Conservation (phyloP, 2,888 invertebrate genomes). For the Erebia palarica region DNA sequence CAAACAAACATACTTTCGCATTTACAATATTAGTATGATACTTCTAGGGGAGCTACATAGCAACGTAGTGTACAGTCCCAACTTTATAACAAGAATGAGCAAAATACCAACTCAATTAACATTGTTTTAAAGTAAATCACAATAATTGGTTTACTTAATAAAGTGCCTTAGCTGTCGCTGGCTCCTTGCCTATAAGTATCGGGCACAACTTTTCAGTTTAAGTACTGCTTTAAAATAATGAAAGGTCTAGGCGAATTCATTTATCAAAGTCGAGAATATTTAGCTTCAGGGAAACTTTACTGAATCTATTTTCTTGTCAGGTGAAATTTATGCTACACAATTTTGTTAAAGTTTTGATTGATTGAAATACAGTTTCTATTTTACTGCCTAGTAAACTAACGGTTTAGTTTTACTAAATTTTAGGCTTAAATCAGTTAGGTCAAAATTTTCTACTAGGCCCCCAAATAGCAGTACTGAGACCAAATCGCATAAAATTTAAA, state of each 20-base stretch:
- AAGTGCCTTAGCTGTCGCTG: slow-evolving; percentile 9
- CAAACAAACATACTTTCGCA: too few species aligned
- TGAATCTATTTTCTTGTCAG: slow-evolving; percentile 27
- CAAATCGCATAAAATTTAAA: too few species aligned
- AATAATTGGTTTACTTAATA: slow-evolving; percentile 13
- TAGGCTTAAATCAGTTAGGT: too few species aligned
- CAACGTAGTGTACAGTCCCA: neutral
- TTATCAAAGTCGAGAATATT: slow-evolving; percentile 26
- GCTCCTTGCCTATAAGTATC: slow-evolving; percentile 13
- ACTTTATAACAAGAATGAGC: slow-evolving; percentile 13
- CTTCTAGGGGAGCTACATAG: too few species aligned
- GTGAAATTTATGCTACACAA: slow-evolving; percentile 15
- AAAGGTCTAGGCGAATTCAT: slow-evolving; percentile 21
- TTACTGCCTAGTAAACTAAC: neutral
- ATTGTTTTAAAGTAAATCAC: slow-evolving; percentile 16
- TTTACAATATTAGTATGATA: too few species aligned
- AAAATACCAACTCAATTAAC: slow-evolving; percentile 9
- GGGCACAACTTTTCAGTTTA: slow-evolving; percentile 18
- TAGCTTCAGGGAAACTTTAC: slow-evolving; percentile 16
- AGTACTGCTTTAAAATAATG: slow-evolving; percentile 20
- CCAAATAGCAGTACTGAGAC: too few species aligned
- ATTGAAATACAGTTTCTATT: slow-evolving; percentile 8
- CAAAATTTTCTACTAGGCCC: too few species aligned
- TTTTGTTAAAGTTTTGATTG: slow-evolving; percentile 22
- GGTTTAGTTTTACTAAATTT: too few species aligned